Evolutionary conservation across 2,888 invertebrate species (phyloP).

Genomic region (Drosophila stalkeri): DNA sequence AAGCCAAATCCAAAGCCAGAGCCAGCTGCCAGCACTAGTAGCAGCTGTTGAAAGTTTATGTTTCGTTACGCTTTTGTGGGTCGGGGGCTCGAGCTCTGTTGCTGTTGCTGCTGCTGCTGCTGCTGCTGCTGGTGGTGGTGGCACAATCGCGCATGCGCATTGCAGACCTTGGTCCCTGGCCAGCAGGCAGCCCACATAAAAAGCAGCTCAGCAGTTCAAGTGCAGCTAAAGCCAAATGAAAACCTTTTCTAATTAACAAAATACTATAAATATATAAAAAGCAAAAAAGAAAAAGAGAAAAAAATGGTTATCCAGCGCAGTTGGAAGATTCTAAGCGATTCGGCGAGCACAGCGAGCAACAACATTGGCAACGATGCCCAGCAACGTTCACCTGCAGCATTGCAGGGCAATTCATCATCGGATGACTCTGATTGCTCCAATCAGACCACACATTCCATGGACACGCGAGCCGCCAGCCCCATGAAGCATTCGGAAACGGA

Average conservation of each 20-base stretch:
- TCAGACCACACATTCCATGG: conserved; percentile 84
- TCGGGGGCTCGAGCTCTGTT: conserved; percentile 36
- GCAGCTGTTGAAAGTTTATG: conserved; percentile 46
- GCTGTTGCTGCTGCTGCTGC: conserved; percentile 36
- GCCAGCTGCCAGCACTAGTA: conserved; percentile 3
- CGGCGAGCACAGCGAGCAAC: conserved; percentile 64
- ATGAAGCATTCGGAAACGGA: conserved; percentile 51
- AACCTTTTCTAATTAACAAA: conserved; percentile 14
- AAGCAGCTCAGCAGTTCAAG: conserved; percentile 20
- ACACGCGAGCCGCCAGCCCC: conserved; percentile 78
- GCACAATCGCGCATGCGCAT: conserved; percentile 50
- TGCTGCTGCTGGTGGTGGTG: conserved; percentile 43
- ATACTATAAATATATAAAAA: neutral
- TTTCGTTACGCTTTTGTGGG: conserved; percentile 4
- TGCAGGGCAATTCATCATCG: conserved; percentile 79
- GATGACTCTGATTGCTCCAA: conserved; percentile 85
- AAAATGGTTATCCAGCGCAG: conserved; percentile 85
- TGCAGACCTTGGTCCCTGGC: conserved; percentile 42
- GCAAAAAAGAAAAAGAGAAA: conserved; percentile 1
- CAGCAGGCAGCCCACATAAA: conserved; percentile 47
- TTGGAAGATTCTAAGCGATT: conserved; percentile 84
- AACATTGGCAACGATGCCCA: conserved; percentile 38
- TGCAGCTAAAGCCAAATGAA: conserved; percentile 40
- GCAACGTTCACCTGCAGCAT: conserved; percentile 75
- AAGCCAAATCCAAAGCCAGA: neutral